Evolutionary conservation across 2,888 invertebrate genomes (phyloP).

Genomic region (Argyresthia albistria): DNA sequence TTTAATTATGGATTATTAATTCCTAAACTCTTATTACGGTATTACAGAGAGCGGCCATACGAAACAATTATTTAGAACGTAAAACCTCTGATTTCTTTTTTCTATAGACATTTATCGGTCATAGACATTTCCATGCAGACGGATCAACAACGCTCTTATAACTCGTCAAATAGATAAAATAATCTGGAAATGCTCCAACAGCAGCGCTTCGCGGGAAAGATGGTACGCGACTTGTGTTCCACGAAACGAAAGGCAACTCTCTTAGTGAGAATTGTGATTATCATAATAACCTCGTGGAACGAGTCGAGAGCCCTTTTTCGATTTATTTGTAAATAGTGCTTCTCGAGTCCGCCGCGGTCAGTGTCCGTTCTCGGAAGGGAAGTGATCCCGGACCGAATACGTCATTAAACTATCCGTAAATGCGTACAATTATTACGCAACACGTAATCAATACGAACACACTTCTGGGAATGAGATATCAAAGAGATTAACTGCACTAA

Average conservation of each 20-base stretch:
- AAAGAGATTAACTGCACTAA: too few species aligned
- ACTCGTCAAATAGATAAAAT: too few species aligned
- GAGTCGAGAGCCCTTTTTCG: conserved; percentile 3
- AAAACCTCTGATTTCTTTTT: too few species aligned
- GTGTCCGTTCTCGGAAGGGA: conserved; percentile 38
- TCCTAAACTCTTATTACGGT: too few species aligned
- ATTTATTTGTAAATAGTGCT: conserved; percentile 1
- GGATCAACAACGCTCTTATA: too few species aligned
- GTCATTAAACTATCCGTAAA: not conserved
- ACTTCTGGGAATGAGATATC: not conserved
- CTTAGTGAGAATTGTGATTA: conserved; percentile 64
- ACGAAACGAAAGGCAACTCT: conserved; percentile 63
- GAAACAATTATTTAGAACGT: too few species aligned
- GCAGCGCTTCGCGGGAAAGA: conserved; percentile 56
- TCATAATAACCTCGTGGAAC: conserved; percentile 63
- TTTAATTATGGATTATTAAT: too few species aligned
- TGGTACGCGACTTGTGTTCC: conserved; percentile 38
- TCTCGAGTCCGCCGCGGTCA: conserved; percentile 13
- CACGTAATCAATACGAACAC: not conserved
- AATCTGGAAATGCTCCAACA: conserved; percentile 10
- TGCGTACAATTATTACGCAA: not conserved
- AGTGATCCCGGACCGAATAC: not conserved
- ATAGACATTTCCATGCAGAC: too few species aligned
- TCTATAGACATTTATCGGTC: too few species aligned
- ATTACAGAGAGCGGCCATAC: too few species aligned